Evolutionary conservation across 2,888 invertebrate genomes (phyloP).

Genomic region (Lagria hirta): DNA sequence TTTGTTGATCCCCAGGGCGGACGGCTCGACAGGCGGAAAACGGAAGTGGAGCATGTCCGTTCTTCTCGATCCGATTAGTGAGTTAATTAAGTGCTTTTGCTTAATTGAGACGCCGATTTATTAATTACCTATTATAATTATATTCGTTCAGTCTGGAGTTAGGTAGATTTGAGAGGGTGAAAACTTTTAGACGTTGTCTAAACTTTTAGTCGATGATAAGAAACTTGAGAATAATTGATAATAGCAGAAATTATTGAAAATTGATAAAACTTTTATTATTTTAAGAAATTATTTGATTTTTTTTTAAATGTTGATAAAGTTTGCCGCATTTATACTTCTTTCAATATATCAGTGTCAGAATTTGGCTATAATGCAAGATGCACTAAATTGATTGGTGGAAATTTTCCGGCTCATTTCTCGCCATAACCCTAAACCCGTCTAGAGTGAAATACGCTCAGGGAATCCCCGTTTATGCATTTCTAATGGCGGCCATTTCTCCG

Average conservation of each 20-base stretch:
- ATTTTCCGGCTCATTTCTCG: constrained; percentile 42
- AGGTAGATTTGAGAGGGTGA: too few relatives aligned
- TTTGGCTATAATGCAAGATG: too few relatives aligned
- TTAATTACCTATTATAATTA: constrained; percentile 53
- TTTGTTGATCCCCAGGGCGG: constrained; percentile 49
- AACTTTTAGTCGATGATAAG: too few relatives aligned
- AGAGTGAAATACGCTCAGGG: constrained; percentile 43
- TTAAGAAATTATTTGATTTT: too few relatives aligned
- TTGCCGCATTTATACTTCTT: too few relatives aligned
- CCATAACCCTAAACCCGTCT: constrained; percentile 45
- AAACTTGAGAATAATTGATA: too few relatives aligned
- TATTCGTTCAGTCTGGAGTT: too few relatives aligned
- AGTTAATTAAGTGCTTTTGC: constrained; percentile 54
- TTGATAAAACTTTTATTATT: too few relatives aligned
- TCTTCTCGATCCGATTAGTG: constrained; percentile 52
- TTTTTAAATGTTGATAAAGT: too few relatives aligned
- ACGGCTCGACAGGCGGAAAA: constrained; percentile 26
- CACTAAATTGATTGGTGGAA: constrained; percentile 36
- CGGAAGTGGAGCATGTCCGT: constrained; percentile 23
- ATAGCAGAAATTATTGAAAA: too few relatives aligned
- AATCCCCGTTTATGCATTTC: constrained; percentile 53
- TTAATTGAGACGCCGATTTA: constrained; percentile 54
- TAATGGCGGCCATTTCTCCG: constrained; percentile 53
- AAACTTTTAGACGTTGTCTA: too few relatives aligned
- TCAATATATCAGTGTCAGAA: too few relatives aligned